Evolutionary conservation across 2,888 invertebrate species (phyloP).

Genomic region (Lithophane semibrunnea): DNA sequence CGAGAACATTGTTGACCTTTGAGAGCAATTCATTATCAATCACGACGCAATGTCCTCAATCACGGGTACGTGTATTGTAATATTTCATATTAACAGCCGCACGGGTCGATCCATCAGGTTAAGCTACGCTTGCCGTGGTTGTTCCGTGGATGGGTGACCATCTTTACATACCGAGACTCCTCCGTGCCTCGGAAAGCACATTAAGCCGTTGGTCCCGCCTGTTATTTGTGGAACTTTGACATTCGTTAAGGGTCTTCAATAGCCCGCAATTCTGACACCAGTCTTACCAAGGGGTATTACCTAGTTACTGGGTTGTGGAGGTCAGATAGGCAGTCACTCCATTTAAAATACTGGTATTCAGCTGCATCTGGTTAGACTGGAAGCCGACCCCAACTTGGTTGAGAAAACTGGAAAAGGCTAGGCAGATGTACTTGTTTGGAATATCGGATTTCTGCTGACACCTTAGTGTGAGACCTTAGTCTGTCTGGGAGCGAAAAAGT

Average conservation of each 20-base stretch:
- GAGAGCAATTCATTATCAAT: neutral
- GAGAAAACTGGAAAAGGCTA: neutral
- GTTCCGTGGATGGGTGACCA: neutral
- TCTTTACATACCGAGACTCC: too few relatives aligned
- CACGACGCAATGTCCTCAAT: neutral
- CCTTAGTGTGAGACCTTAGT: neutral
- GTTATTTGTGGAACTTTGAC: too few relatives aligned
- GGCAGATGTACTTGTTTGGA: too few relatives aligned
- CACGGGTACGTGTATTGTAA: neutral
- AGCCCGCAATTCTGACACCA: too few relatives aligned
- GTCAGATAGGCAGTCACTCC: too few relatives aligned
- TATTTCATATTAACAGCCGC: neutral
- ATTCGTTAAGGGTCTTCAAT: too few relatives aligned
- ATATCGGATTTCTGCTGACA: neutral
- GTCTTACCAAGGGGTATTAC: too few relatives aligned
- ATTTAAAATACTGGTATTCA: too few relatives aligned
- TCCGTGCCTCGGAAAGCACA: neutral
- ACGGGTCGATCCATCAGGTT: neutral
- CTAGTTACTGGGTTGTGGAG: too few relatives aligned
- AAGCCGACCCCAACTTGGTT: neutral
- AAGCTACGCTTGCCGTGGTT: neutral
- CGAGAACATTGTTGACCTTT: neutral
- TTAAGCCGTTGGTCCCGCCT: too few relatives aligned
- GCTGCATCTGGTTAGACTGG: too few relatives aligned
- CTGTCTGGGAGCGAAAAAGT: neutral